phyloP scores from a whole-genome alignment of 1,140 invertebrate genomes.

The Leucophenga varia region DNA sequence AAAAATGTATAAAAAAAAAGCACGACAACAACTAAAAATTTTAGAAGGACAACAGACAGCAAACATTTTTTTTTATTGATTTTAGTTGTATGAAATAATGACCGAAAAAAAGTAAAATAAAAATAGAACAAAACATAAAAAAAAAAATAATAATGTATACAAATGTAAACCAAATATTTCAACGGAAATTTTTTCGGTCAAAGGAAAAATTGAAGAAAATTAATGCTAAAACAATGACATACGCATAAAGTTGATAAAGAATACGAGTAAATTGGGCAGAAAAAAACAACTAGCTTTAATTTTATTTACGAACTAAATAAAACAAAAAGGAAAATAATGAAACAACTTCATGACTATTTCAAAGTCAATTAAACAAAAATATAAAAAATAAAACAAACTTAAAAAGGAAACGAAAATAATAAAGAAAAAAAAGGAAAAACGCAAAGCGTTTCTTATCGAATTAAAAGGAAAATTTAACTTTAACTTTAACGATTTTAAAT shows the following conservation, averaged over 20 bases:
- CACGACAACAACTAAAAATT: constrained; percentile 43
- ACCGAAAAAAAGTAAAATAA: constrained; percentile 23
- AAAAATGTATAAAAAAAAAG: constrained; percentile 11
- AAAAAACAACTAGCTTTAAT: neutral
- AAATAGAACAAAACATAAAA: constrained; percentile 13
- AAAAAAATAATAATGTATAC: neutral
- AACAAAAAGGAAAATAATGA: constrained; percentile 10
- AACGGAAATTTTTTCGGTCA: no score
- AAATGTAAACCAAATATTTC: constrained; percentile 20
- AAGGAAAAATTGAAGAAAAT: no score
- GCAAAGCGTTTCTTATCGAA: no score
- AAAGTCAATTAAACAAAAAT: constrained; percentile 5
- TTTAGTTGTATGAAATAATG: no score
- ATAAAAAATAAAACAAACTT: no score
- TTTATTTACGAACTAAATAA: constrained; percentile 2
- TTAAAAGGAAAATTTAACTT: no score
- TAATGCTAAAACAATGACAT: no score
- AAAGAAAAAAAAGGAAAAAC: constrained; percentile 3
- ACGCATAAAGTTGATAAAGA: constrained; percentile 34
- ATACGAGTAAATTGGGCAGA: constrained; percentile 13
- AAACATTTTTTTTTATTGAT: constrained; percentile 5
- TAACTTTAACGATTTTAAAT: no score
- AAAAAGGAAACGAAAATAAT: no score
- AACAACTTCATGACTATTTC: neutral
- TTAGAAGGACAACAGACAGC: constrained; percentile 30